Evolutionary conservation across 2,797 vertebrate species (phyloP), one percentile per base, ranked within the genome.

Genomic region (Kryptopterus vitreolus): DNA sequence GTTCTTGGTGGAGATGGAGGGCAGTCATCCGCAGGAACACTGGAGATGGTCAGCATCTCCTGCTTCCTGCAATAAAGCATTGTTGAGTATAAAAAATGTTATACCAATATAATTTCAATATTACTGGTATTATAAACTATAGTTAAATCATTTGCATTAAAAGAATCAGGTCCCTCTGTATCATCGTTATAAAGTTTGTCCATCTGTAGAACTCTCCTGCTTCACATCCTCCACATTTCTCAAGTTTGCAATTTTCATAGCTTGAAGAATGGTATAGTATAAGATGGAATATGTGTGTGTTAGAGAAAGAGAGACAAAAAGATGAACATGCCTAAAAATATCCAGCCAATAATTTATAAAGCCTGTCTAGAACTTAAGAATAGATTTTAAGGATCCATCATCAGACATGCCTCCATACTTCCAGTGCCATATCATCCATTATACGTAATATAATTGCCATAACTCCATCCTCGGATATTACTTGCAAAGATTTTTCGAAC

Each of bases 1-100:
- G 95, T 95, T 80, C 93, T 92, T 0, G 95, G 95, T 0, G 95
- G 94, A 0, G 95, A 95, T 15, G 94, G 89, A 0, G 94, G 94
- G 73, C 91, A 92, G 84, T 95, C 94, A 0, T 92, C 91, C 73
- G 89, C 74, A 0, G 88, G 81, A 71, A 88, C 92, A 88, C 95
- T 93, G 0, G 93, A 74, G 86, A 92, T 92, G 87, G 90, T 94
- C 88, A 94, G 91, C 89, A 94, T 85, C 89, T 96, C 95, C 89
- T 95, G 95, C 62, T 95, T 96, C 94, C 95, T 96, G 90, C 22
- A 82, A 87, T 71, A 78, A 71, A 86, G 86, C 90, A 86, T 83
- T 26, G 66, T 65, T 61, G 77, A 16, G 13, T 29, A 20, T 12
- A 24, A 75, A 26, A 3, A 35, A n/a, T 0, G 5, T 15, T 53